These are phyloP conservation scores for Idaea dimidiata DNA, from an alignment of 2,888 invertebrate species.

Conservation along the genomic window DNA sequence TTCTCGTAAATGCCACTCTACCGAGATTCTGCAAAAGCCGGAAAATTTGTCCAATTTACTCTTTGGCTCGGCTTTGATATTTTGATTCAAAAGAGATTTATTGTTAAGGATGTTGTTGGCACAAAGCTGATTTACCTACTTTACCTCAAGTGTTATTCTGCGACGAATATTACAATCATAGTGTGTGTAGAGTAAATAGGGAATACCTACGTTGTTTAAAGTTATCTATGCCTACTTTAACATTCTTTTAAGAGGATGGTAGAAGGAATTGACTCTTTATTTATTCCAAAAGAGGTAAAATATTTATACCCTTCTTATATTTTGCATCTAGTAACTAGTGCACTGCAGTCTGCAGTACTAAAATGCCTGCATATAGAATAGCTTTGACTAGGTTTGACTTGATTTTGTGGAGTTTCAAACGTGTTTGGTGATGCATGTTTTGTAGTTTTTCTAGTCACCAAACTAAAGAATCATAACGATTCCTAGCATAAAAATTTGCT, in stretches of 20 bases:
- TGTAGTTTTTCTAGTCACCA: too few species aligned
- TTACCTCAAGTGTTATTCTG: not conserved
- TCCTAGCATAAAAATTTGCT: too few species aligned
- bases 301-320: not conserved
- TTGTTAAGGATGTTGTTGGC: conserved; percentile 32
- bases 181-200: not conserved
- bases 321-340: too few species aligned
- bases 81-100: conserved; percentile 52
- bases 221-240: not conserved
- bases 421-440: too few species aligned
- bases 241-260: not conserved
- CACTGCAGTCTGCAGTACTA: too few species aligned
- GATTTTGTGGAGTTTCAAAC: too few species aligned
- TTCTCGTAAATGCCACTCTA: conserved; percentile 41
- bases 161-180: not conserved
- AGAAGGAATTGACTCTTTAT: not conserved
- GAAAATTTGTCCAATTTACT: conserved; percentile 64
- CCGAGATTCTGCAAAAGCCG: conserved; percentile 55
- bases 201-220: not conserved
- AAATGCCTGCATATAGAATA: too few species aligned
- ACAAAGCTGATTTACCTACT: conserved; percentile 27
- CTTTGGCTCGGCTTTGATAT: conserved; percentile 51
- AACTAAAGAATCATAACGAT: too few species aligned
- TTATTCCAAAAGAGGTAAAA: not conserved
- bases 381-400: too few species aligned